Evolutionary conservation across 2,888 invertebrate species (phyloP).

Genomic region (Gibbula magus): DNA sequence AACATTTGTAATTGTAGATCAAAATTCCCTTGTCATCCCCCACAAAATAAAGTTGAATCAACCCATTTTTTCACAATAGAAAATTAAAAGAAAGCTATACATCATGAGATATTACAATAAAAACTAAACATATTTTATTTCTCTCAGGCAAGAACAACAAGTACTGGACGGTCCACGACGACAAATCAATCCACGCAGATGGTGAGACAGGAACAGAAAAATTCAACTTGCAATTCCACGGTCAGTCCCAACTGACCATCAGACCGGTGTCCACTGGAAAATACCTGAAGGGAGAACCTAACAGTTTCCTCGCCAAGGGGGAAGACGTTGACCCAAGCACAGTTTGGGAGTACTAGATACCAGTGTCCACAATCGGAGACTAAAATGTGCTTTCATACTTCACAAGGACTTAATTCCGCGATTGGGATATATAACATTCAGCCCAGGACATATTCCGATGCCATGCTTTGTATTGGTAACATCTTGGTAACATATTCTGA

Average conservation of each 20-base stretch:
- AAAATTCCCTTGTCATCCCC: no score
- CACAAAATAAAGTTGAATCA: no score
- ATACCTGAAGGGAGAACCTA: conserved; percentile 73
- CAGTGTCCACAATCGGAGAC: background rate
- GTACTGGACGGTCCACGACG: conserved; percentile 94
- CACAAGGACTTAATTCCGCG: background rate
- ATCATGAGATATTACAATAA: no score
- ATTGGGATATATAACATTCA: background rate
- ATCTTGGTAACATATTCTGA: no score
- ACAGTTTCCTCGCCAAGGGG: conserved; percentile 60
- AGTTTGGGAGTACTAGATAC: conserved; percentile 60
- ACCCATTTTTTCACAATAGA: no score
- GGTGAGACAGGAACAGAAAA: conserved; percentile 85
- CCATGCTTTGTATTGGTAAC: no score
- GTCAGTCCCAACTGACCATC: conserved; percentile 94
- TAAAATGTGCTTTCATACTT: conserved; percentile 10
- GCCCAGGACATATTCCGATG: no score
- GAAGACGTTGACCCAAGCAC: conserved; percentile 41
- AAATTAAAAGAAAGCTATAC: no score
- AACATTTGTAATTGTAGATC: no score
- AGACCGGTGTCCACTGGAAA: conserved; percentile 81
- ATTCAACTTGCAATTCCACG: conserved; percentile 93
- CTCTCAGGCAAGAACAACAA: conserved; percentile 89
- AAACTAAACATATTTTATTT: background rate
- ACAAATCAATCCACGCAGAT: conserved; percentile 87